Evolutionary conservation across 2,797 vertebrate genomes (phyloP), one percentile per base, ranked within the genome.

Genomic region (Leuciscus waleckii): DNA sequence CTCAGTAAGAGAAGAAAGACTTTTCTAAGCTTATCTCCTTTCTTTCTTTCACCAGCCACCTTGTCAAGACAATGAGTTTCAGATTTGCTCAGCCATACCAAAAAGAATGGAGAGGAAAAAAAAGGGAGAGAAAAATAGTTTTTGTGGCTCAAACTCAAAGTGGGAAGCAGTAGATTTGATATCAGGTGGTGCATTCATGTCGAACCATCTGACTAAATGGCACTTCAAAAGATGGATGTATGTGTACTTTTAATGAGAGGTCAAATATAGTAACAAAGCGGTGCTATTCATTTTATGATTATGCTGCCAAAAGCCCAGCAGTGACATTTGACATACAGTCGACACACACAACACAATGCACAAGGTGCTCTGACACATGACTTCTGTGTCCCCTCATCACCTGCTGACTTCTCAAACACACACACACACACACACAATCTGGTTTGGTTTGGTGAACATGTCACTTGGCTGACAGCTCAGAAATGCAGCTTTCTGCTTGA

Each of bases 381-480:
- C 37, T 80, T 67, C 49, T 37, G n/a, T 87, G 61, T 73, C 67
- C 19, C 73, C 81, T 74, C 19, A 70, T 69, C 70, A 82, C 70
- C 77, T 76, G 61, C 61, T 68, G 61, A 69, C 85, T 65, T 51
- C 4, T 81, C 80, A 76, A 41, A 67, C 83, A 81, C 82, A 79
- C 79, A 71, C 65, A n/a, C 65, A 70, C 49, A 35, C 35, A 41
- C 65, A 70, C 49, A 35, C 35, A 41, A 43, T 32, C 79, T 71
- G 71, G 63, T 65, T 82, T 67, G 41, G 79, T 73, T 63, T 71
- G 75, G 58, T 88, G 87, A 85, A 82, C 82, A 46, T 69, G 81
- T 86, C 87, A 86, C 61, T 63, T 81, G 71, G 83, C 56, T 86
- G 90, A 79, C 83, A 85, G 81, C 82, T 87, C 67, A 35, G 39